Percentiles rank a stretch among this genome's conserved stretches.
Conservation (phyloP, 1,140 invertebrate species). For the Drosophila pandora region DNA sequence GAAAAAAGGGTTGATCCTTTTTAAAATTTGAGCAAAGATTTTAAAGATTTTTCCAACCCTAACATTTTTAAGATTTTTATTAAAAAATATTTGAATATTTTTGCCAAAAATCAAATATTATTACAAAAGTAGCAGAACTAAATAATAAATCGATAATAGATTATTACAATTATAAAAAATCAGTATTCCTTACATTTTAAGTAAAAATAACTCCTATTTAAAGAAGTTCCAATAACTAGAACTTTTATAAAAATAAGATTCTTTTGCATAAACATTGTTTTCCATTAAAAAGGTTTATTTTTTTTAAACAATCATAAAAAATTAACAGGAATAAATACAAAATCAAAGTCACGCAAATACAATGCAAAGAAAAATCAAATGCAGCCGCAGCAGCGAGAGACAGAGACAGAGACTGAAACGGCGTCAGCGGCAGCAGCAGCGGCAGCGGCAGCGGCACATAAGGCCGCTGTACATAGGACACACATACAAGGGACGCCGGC, state of each 20-base stretch:
- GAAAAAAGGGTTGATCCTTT: no score
- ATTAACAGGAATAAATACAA: slow-evolving; percentile 27
- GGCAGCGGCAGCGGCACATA: slow-evolving; percentile 35
- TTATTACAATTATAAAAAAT: no score
- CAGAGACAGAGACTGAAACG: slow-evolving; percentile 24
- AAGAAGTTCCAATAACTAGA: not conserved
- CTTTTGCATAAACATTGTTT: not conserved
- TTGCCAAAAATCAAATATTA: no score
- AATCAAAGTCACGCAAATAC: slow-evolving; percentile 36
- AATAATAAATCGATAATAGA: no score
- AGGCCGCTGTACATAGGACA: slow-evolving; percentile 41
- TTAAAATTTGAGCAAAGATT: no score
- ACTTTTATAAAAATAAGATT: not conserved
- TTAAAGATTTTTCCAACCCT: no score
- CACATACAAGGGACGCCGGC: slow-evolving; percentile 46
- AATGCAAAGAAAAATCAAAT: slow-evolving; percentile 75
- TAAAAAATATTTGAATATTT: no score
- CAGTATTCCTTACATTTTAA: no score
- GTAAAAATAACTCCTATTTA: no score
- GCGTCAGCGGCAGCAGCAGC: slow-evolving; percentile 18
- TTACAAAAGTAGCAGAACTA: no score
- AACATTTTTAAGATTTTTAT: no score
- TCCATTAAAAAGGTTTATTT: not conserved
- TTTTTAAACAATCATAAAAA: slow-evolving; percentile 2
- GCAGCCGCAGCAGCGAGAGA: slow-evolving; percentile 47